Evolutionary conservation across 2,797 vertebrate genomes (phyloP).

Genomic region (Macropodus opercularis): DNA sequence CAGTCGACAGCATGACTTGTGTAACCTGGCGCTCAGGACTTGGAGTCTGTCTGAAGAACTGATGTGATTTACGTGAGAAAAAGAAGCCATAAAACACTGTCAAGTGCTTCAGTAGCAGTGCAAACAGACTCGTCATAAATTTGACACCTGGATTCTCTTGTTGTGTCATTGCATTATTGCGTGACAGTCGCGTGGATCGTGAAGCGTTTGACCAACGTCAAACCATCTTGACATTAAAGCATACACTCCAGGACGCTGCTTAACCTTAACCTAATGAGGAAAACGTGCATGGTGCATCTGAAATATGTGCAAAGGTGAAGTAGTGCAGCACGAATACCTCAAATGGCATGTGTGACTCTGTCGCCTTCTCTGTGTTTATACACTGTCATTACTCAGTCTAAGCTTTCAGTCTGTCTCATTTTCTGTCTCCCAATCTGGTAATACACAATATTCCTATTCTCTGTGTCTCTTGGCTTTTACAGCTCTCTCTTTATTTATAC

Average conservation of each 20-base stretch:
- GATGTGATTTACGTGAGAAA: constrained; percentile 16
- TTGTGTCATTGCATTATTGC: no score
- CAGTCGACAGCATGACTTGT: constrained; percentile 65
- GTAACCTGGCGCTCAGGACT: constrained; percentile 48
- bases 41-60: constrained; percentile 35
- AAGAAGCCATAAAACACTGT: neutral
- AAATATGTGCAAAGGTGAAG: no score
- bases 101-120: no score
- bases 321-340: neutral
- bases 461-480: constrained; percentile 38
- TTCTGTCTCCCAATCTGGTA: constrained; percentile 43
- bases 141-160: no score
- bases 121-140: no score
- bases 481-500: constrained; percentile 59
- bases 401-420: constrained; percentile 41
- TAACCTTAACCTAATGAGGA: no score
- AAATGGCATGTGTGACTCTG: neutral
- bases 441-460: constrained; percentile 61
- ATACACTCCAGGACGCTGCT: no score
- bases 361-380: constrained; percentile 22
- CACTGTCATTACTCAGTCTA: constrained; percentile 38
- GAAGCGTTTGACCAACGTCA: no score
- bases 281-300: neutral
- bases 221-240: no score
- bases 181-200: neutral